Conservation (phyloP, 2,888 invertebrate species). For the Pasiphila rectangulata region DNA sequence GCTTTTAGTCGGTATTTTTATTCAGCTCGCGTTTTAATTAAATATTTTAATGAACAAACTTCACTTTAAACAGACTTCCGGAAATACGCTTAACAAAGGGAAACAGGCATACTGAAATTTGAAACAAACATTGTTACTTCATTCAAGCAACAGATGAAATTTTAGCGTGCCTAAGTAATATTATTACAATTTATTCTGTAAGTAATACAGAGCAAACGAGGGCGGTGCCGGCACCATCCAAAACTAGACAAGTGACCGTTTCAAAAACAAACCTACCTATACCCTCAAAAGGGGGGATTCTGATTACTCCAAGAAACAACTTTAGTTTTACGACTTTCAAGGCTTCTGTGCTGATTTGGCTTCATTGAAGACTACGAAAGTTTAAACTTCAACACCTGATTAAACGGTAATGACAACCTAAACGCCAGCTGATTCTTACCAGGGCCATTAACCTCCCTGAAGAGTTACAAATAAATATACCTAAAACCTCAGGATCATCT, state of each 20-base stretch:
- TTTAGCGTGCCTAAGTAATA: slow-evolving; percentile 21
- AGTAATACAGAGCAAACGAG: slow-evolving; percentile 31
- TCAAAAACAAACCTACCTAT: background rate
- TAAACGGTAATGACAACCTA: too few species aligned
- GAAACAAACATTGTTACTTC: slow-evolving; percentile 17
- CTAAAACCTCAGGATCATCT: too few species aligned
- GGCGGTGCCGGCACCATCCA: slow-evolving; percentile 24
- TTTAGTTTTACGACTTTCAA: too few species aligned
- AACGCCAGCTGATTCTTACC: too few species aligned
- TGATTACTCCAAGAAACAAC: too few species aligned
- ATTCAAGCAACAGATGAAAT: slow-evolving; percentile 21
- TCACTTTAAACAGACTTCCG: slow-evolving; percentile 8
- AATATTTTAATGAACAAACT: slow-evolving; percentile 9
- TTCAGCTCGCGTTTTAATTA: slow-evolving; percentile 9
- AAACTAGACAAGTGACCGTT: slow-evolving; percentile 5
- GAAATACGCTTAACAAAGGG: slow-evolving; percentile 10
- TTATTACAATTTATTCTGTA: slow-evolving; percentile 26
- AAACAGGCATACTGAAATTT: slow-evolving; percentile 15
- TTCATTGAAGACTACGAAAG: too few species aligned
- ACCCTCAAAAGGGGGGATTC: too few species aligned
- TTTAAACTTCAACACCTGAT: too few species aligned
- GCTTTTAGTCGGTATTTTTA: background rate
- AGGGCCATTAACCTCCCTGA: too few species aligned
- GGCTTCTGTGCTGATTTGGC: too few species aligned
- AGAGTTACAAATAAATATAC: too few species aligned